Base-by-base conservation (phyloP, 1,140 invertebrate genomes). In the Drosophila takahashii region DNA sequence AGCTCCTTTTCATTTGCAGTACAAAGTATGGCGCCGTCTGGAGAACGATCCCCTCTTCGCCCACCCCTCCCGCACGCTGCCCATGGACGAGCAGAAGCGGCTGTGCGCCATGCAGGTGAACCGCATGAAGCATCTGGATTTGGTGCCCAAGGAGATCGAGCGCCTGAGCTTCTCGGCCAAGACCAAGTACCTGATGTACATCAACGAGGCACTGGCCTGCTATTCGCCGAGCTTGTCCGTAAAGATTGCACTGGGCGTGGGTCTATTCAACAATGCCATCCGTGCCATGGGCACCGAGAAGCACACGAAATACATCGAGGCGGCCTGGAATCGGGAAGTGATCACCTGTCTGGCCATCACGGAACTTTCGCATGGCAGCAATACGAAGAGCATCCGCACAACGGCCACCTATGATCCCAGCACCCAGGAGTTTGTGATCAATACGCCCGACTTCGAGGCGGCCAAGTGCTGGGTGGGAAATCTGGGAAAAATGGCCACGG, bases 391-490 rank as follows among this genome's bases (percentile, higher is more conserved):
- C 39, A 96, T 99, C 94, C 94, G 96, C 74, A 99, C 98, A 0
- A 97, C 95, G 18, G 98, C 98, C 3, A 97, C 95, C 0, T 99
- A 96, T 92, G 96, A 99, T 92, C 93, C 95, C 0, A 92, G 92
- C 18, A 95, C 94, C 8, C 93, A 96, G 93, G 95, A 96, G 92
- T 99, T 99, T 93, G 94, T 98, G 26, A 93, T 99, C 9, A 95
- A 98, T 90, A 97, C 98, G 0, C 97, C 98, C 0, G 96, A 98
- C 92, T 97, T 98, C 93, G 96, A 98, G 93, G 97, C 98, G 26
- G 97, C 97, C 44, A 99, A 99, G 94, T 98, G 97, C 93, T 99
- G 98, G 98, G 94, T 96, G 80, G 97, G 97, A 78, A 97, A 96
- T 93, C 93, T 98, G 93, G 96, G 97, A 95, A 95, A 98, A 94